Conservation (phyloP, 2,113 vertebrate genomes). For the Balaeniceps rex region DNA sequence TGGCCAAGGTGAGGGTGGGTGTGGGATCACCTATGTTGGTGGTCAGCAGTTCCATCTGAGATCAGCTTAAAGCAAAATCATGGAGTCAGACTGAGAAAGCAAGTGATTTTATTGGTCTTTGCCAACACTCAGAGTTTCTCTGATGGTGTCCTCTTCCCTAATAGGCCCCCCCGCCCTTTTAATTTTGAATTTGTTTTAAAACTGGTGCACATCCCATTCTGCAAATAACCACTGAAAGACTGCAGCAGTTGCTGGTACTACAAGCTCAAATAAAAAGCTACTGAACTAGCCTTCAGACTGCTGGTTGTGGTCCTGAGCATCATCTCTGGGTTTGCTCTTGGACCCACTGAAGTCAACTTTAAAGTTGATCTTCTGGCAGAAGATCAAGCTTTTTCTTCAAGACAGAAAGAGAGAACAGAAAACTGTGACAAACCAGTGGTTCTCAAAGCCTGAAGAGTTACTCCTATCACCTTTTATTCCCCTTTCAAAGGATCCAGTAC, state of each 20-base stretch:
- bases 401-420: not conserved
- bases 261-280: not conserved
- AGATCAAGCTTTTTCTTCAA: not conserved
- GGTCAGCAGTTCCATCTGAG: not conserved
- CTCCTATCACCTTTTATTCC: not conserved
- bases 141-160: not conserved
- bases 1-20: not conserved
- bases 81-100: not conserved
- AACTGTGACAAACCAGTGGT: not conserved
- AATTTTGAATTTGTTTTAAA: not conserved
- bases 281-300: not conserved
- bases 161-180: not conserved
- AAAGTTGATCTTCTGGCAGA: not conserved
- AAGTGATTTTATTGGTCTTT: not conserved
- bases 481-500: not conserved
- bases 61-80: not conserved
- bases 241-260: not conserved
- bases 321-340: not conserved
- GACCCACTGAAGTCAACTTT: not conserved
- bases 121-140: not conserved
- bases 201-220: not conserved
- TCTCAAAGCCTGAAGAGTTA: not conserved
- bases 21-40: not conserved
- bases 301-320: not conserved
- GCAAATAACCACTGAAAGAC: not conserved